Base-by-base conservation (phyloP, 1,140 invertebrate genomes). In the Drosophila saltans region DNA sequence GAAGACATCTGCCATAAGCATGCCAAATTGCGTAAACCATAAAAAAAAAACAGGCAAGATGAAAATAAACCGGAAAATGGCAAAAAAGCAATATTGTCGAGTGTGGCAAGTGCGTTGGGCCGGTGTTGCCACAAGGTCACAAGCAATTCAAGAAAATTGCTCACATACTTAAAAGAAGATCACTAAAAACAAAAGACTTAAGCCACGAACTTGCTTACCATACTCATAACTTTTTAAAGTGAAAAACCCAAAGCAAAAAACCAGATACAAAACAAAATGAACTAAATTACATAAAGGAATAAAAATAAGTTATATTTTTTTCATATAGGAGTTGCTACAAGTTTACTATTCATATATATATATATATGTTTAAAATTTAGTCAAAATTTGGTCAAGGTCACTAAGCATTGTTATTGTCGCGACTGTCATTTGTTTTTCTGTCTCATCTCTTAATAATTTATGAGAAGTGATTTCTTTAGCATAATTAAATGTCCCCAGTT, bases 171-270 rank as follows among this genome's bases (percentile, higher is more conserved):
- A 66, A 66, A 77, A 30, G 41, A 26, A 52, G 30, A 48, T 48
- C 43, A 64, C 21, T 24, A 57, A 61, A 72, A 72, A 81, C 78
- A 75, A 76, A 81, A 81, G 69, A 81, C 79, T 81, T 79, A 64
- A 67, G 73, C 69, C 69, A 81, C 76, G 69, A 72, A 76, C 79
- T 70, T 70, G 75, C 70, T 66, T 66, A 66, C 55, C 66, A 66
- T 69, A 59, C 40, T 74, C 74, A 70, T 36, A 64, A 52, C 24
- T 40, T 40, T 40, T 40, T 39, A 39, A 39, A 9, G 6, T 39
- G 36, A 39, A 39, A 39, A 39, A 52, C 26, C 24, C 21, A 8
- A 48, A 24, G 5, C 6, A 62, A 30, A 30, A 30, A 45, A 41
- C 26, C 39, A 28, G 28, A 40, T 30, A 56, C 21, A 26, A 26